phyloP scores from a whole-genome alignment of 2,888 invertebrate genomes.

The Pristionchus maxplancki region DNA sequence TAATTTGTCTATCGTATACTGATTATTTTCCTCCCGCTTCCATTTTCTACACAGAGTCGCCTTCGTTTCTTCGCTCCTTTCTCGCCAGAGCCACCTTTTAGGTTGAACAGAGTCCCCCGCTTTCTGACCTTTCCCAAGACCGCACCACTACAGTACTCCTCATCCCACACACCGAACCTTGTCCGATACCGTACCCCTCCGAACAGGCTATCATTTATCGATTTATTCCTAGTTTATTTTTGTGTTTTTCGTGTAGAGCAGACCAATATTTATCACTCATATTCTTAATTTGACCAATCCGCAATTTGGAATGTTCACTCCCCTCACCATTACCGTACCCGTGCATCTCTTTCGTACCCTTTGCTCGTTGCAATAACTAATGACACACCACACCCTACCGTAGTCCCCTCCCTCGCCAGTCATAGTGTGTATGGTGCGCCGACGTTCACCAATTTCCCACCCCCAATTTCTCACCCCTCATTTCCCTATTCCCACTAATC shows the following conservation, averaged over 20 bases:
- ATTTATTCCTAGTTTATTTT: neutral
- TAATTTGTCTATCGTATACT: neutral
- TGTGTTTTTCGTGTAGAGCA: neutral
- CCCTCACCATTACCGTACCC: neutral
- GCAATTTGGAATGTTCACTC: neutral
- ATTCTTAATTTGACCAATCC: neutral
- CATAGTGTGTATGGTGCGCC: neutral
- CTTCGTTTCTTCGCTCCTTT: neutral
- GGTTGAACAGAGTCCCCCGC: conserved; percentile 33
- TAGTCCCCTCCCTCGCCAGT: conserved; percentile 5
- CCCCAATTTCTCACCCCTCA: neutral
- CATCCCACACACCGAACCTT: conserved; percentile 32
- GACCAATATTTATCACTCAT: conserved; percentile 27
- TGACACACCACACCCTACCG: conserved; percentile 12
- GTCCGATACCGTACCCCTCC: conserved; percentile 42
- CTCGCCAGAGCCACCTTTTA: neutral
- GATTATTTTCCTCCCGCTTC: neutral
- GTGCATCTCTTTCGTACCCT: conserved; percentile 7
- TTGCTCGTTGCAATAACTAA: conserved; percentile 37
- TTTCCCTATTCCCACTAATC: neutral
- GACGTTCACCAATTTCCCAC: neutral
- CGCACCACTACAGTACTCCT: conserved; percentile 41
- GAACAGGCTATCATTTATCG: conserved; percentile 39
- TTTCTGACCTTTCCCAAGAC: neutral
- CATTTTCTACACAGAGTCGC: conserved; percentile 19